A percentile compares a stretch with the other conserved stretches of the same genome.
Conservation (phyloP, 1,140 invertebrate species). For the Drosophila neocordata region DNA sequence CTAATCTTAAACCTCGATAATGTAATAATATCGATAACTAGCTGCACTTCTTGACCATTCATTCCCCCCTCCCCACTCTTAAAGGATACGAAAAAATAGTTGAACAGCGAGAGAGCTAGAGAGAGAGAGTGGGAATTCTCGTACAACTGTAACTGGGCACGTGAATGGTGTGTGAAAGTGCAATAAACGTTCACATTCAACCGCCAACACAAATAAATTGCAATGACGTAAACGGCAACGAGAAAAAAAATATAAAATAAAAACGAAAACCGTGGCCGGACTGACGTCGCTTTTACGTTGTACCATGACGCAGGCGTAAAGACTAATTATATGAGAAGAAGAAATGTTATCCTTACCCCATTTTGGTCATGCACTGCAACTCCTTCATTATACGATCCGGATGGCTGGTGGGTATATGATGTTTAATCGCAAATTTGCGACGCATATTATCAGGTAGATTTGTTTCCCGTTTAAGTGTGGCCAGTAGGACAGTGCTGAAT, state of each 20-base stretch:
- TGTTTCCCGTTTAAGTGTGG: conserved; percentile 85
- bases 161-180: conserved; percentile 79
- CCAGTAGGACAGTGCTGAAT: conserved; percentile 92
- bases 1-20: conserved; percentile 45
- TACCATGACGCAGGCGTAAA: conserved; percentile 54
- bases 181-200: conserved; percentile 65
- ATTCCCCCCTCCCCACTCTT: background rate
- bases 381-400: conserved; percentile 90
- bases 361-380: conserved; percentile 89
- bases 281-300: conserved; percentile 60
- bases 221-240: conserved; percentile 67
- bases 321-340: background rate
- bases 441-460: conserved; percentile 83
- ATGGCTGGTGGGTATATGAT: conserved; percentile 92
- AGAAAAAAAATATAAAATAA: conserved; percentile 15
- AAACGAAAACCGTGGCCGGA: conserved; percentile 33
- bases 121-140: background rate
- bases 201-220: conserved; percentile 67
- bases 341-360: conserved; percentile 85
- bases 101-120: background rate
- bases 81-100: conserved; percentile 20
- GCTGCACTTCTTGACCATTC: background rate
- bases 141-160: conserved; percentile 61
- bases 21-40: conserved; percentile 47
- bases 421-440: conserved; percentile 90